These are phyloP conservation scores for Epinotia ramella DNA, from an alignment of 2,888 invertebrate genomes.

Conservation along the genomic window DNA sequence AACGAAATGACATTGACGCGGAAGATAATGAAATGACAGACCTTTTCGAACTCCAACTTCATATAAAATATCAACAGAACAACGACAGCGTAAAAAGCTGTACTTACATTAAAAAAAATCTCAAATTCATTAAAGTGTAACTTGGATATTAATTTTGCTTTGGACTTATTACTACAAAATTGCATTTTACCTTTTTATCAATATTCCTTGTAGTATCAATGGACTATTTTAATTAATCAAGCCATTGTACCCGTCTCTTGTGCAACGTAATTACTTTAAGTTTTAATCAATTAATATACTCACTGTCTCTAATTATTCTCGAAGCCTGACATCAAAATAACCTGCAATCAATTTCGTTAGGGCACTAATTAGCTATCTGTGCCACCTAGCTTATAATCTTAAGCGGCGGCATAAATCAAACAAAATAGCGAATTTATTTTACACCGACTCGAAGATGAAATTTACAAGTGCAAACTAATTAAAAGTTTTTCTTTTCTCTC, in stretches of 20 bases:
- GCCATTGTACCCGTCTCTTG: background rate
- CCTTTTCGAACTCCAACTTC: too few relatives aligned
- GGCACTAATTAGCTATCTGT: slow-evolving; percentile 27
- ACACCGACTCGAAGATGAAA: slow-evolving; percentile 40
- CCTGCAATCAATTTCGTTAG: slow-evolving; percentile 5
- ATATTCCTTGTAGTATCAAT: too few relatives aligned
- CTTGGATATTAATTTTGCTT: background rate
- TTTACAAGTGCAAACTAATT: slow-evolving; percentile 54
- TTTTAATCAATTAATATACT: background rate
- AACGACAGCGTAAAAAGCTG: too few relatives aligned
- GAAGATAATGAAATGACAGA: too few relatives aligned
- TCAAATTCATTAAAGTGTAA: too few relatives aligned
- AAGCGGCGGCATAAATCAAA: slow-evolving; percentile 35
- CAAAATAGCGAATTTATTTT: slow-evolving; percentile 33
- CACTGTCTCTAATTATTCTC: background rate
- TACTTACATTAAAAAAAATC: too few relatives aligned
- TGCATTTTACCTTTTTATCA: too few relatives aligned
- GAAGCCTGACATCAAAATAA: slow-evolving; percentile 11
- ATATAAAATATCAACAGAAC: too few relatives aligned
- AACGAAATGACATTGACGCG: too few relatives aligned
- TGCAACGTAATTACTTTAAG: too few relatives aligned
- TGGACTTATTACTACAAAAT: too few relatives aligned
- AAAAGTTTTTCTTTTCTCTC: slow-evolving; percentile 53
- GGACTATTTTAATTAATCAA: background rate
- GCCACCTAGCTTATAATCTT: slow-evolving; percentile 25